Base-by-base conservation (phyloP, 1,140 invertebrate species). In the Trypoxylus dichotomus region DNA sequence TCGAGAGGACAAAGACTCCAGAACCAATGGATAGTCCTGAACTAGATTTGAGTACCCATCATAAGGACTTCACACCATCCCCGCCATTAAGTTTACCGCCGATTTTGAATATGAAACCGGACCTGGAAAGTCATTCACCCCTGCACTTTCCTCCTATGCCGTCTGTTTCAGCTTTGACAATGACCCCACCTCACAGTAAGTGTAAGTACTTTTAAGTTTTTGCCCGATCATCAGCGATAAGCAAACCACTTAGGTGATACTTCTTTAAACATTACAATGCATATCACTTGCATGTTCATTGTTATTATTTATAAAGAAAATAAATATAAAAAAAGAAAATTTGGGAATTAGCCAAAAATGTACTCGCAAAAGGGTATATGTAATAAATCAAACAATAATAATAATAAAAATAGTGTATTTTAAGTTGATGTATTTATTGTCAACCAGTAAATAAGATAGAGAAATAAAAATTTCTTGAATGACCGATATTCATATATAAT, bases 121-220 rank as follows among this genome's bases (percentile, higher is more conserved):
- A 88, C 43, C 79, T 85, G 77, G 83, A 86, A 83, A 88, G 84
- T 84, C 88, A 85, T 88, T 91, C 91, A 78, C 90, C 91, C 80
- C 87, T 91, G 81, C 89, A 90, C 71, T 91, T 91, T 81, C 90
- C 91, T 68, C 90, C 90, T 71, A 87, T 94, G 87, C 91, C 93
- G 1, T 91, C 90, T 5, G 91, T 94, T 76, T 91, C 94, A 41
- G 92, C 93, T 6, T 86, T 95, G 78, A 91, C 93, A 25, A 87
- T 95, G 79, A 94, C 93, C 60, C 93, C 93, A 80, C 93, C 93
- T 37, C 88, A 93, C 85, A 93, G 92, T 92, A 88, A 93, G 91
- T 92, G 87, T 85, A 84, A 85, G 82, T 68, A 68, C 11, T 68
- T 27, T 27, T 27, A 68, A 21, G 24, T 68, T 68, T 15, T 68